phyloP scores from a whole-genome alignment of 37 sponge, comb jelly and placozoan species.

The Bolinopsis microptera region DNA sequence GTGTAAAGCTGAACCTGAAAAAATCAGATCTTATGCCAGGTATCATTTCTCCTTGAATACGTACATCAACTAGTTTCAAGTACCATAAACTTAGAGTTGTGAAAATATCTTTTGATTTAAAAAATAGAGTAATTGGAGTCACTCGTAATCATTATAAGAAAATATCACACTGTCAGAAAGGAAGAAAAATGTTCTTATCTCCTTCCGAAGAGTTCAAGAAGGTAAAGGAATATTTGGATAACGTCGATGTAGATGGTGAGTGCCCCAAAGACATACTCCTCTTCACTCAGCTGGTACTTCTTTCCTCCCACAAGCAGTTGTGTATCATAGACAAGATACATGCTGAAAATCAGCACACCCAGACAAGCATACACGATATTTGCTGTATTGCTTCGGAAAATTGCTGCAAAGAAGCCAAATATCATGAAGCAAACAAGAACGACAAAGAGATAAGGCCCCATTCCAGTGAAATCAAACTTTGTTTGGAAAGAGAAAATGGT shows the following conservation, averaged over 20 bases:
- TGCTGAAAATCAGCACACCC: constrained; percentile 50
- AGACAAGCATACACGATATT: constrained; percentile 50
- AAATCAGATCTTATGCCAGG: too few species aligned
- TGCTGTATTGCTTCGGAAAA: constrained; percentile 19
- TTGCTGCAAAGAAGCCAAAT: constrained; percentile 56
- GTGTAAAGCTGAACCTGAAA: too few species aligned
- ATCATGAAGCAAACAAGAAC: constrained; percentile 32
- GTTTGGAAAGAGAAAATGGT: constrained; percentile 59
- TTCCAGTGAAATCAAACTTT: constrained; percentile 51
- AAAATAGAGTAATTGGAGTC: too few species aligned
- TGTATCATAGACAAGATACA: constrained; percentile 65
- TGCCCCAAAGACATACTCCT: constrained; percentile 65
- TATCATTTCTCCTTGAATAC: too few species aligned
- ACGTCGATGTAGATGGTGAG: constrained; percentile 66
- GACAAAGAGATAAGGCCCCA: constrained; percentile 50
- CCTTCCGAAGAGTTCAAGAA: constrained; percentile 52
- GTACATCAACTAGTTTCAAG: too few species aligned
- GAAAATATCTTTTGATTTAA: too few species aligned
- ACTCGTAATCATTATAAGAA: too few species aligned
- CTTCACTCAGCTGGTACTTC: constrained; percentile 40
- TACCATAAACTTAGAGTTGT: too few species aligned
- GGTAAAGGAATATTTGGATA: constrained; percentile 66
- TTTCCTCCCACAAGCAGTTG: constrained; percentile 64
- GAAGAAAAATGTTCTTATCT: not conserved
- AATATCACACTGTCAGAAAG: too few species aligned